Evolutionary conservation across 2,888 invertebrate species (phyloP).

Genomic region (Ectemnius cavifrons): DNA sequence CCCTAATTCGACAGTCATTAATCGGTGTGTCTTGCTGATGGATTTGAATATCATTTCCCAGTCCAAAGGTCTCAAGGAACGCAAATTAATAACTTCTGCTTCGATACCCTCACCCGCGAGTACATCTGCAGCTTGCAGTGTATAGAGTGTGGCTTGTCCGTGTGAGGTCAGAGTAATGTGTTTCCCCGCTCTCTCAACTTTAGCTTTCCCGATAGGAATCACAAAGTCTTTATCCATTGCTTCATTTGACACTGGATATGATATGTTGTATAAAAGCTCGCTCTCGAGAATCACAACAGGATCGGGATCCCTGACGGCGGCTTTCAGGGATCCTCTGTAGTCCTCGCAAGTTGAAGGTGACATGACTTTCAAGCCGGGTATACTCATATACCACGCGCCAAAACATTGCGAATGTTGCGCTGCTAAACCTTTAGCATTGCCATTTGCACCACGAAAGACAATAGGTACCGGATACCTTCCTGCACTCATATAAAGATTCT

Average conservation of each 20-base stretch:
- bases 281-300: conserved; percentile 84
- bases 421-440: conserved; percentile 82
- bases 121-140: conserved; percentile 58
- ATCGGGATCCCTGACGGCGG: conserved; percentile 83
- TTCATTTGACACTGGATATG: conserved; percentile 77
- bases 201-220: conserved; percentile 64
- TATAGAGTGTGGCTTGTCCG: conserved; percentile 53
- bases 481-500: conserved; percentile 86
- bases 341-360: conserved; percentile 83
- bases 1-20: conserved; percentile 83
- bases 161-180: conserved; percentile 59
- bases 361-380: conserved; percentile 82
- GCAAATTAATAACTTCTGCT: conserved; percentile 81
- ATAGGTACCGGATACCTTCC: conserved; percentile 81
- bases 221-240: conserved; percentile 58
- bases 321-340: conserved; percentile 82
- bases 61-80: conserved; percentile 81
- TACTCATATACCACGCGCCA: conserved; percentile 83
- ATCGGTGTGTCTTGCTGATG: conserved; percentile 82
- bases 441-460: conserved; percentile 85
- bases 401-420: conserved; percentile 85
- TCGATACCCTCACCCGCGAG: conserved; percentile 77
- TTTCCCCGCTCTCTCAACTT: conserved; percentile 59
- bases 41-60: conserved; percentile 77
- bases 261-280: conserved; percentile 82